Evolutionary conservation across 2,888 invertebrate genomes (phyloP), one percentile per base, ranked within the genome.

Genomic region (Heteropelma amictum): DNA sequence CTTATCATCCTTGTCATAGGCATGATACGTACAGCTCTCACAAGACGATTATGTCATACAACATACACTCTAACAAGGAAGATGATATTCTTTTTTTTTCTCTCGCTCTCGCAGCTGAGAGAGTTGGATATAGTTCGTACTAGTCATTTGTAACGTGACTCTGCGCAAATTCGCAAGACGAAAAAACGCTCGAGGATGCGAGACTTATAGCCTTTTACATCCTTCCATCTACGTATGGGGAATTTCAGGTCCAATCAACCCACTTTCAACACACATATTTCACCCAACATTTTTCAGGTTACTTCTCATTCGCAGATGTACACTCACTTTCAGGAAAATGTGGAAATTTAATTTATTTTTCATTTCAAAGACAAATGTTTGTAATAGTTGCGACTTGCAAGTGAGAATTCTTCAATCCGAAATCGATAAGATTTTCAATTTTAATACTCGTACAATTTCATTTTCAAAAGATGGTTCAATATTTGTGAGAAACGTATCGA

Each of bases 141-240:
- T 75, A 83, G 83, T 87, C 84, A 86, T 87, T 87, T 87, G 88
- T 87, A 87, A 88, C 85, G 81, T 88, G 88, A 88, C 86, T 85
- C 83, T 79, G 82, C 86, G 79, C 81, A 77, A 86, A 88, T 87
- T 88, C 84, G 85, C 45, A 49, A 60, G 23, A 49, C 19, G 68
- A 71, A 78, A 77, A 49, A 45, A 53, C 45, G 67, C 80, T 78
- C 79, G 81, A 77, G 79, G 21, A 28, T 45, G 30, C 12, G 33
- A 33, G 60, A n/a, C n/a, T n/a, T n/a, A n/a, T n/a, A 26, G 47
- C 3, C n/a, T 49, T 6, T 4, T 28, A n/a, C 4, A 78, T 80
- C 30, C 72, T n/a, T n/a, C 56, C 74, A 26, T 6, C n/a, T 30
- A 30, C 12, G 26, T 23, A 14, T 2, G 23, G 26, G 26, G 10